Evolutionary conservation across 2,113 vertebrate species (phyloP), one percentile per base, ranked within the genome.

Genomic region (Scytalopus superciliaris): DNA sequence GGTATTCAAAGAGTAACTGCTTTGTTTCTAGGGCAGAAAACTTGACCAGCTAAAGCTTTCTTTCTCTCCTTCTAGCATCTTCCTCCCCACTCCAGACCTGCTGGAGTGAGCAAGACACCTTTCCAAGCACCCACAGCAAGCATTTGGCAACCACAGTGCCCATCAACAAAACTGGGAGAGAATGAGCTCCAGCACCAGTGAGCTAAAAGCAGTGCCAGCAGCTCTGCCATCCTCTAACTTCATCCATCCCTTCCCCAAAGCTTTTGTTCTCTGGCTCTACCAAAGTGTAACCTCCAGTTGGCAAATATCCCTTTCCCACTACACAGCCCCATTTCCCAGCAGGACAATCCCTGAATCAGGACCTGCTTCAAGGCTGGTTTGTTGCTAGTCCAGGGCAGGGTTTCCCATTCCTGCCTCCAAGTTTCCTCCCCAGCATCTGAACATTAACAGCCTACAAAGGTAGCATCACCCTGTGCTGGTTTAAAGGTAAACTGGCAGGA

Each of bases 261-360:
- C 19, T 68, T 74, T 53, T 7, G 0, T 60, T 64, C 68, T 60
- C 68, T 13, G 7, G 19, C 33, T 68, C n/a, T 23, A 13, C 56
- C 10, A 4, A 18, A n/a, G 9, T 1, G 4, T 31, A 93, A 19
- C 22, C 16, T 66, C 35, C n/a, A 30, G 9, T 0, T 24, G 16
- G 33, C 23, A 87, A 62, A 81, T 33, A 44, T 5, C 19, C 33
- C 11, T 80, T 74, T 87, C 45, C 47, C 35, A 24, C 55, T 42
- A 31, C 2, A 0, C 2, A 7, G 47, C 15, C 45, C 25, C 23
- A 2, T 35, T 53, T 80, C 76, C 39, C 45, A 49, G 50, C 15
- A 15, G 45, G 11, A 50, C 0, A 1, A 15, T 69, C 40, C 75
- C 42, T 16, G 5, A 47, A 35, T 0, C 8, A 31, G 40, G 59